A percentile compares a stretch with the other conserved stretches of the same genome.
Conservation (phyloP, 2,797 vertebrate genomes). For the Percopsis omiscomaycus region DNA sequence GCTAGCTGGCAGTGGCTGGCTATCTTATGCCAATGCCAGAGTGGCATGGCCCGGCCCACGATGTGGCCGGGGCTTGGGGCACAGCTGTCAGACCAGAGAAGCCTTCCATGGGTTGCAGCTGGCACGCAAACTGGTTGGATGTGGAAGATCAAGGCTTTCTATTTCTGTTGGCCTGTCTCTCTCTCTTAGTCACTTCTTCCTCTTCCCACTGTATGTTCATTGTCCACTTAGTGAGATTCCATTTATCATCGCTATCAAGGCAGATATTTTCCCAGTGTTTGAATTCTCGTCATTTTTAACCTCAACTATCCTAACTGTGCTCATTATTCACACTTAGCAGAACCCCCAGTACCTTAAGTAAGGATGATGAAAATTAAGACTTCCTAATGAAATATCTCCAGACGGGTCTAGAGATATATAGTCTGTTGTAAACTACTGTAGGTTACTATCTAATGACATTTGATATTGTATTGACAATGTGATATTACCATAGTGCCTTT, state of each 20-base stretch:
- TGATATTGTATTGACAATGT: background rate
- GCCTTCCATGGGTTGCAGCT: conserved; percentile 39
- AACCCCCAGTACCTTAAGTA: background rate
- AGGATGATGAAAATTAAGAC: conserved; percentile 22
- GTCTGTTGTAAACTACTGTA: too few relatives aligned
- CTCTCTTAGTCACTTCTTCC: conserved; percentile 19
- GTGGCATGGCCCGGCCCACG: conserved; percentile 30
- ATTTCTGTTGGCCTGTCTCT: conserved; percentile 30
- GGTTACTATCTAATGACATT: conserved; percentile 7
- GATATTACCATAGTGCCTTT: too few relatives aligned
- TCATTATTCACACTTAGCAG: too few relatives aligned
- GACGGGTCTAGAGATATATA: background rate
- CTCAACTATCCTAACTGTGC: background rate
- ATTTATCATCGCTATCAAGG: conserved; percentile 43
- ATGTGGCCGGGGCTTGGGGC: conserved; percentile 44
- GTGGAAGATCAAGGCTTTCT: conserved; percentile 22
- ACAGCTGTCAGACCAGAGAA: conserved; percentile 50
- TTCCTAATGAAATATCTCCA: conserved; percentile 4
- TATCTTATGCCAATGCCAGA: conserved; percentile 38
- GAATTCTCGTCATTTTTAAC: conserved; percentile 6
- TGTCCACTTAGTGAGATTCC: conserved; percentile 7
- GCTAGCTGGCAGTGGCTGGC: conserved; percentile 39
- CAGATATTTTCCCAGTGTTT: conserved; percentile 51
- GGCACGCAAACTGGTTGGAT: conserved; percentile 22
- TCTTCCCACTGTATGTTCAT: conserved; percentile 29